These are phyloP conservation scores for Melanotaenia pygmaea DNA, from an alignment of 2,797 vertebrate species.

Conservation along the genomic window DNA sequence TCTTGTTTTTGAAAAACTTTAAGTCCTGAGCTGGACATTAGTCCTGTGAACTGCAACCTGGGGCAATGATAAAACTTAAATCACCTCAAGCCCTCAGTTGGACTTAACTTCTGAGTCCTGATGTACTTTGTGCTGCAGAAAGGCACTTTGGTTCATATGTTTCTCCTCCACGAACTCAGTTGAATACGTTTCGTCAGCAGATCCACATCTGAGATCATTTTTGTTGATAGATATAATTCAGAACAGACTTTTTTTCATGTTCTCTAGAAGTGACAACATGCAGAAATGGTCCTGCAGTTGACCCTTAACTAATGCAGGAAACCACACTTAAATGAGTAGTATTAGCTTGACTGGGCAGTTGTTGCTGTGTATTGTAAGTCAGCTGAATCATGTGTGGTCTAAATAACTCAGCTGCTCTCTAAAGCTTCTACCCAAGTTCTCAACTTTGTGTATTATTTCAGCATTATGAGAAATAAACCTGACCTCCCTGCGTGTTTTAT, in stretches of 20 bases:
- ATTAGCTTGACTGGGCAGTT: neutral
- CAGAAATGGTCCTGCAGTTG: conserved; percentile 1
- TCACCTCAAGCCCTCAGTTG: neutral
- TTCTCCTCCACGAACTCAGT: conserved; percentile 32
- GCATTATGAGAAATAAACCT: neutral
- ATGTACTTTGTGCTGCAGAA: conserved; percentile 18
- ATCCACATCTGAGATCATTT: conserved; percentile 41
- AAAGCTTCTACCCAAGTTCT: neutral
- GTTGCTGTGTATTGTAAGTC: neutral
- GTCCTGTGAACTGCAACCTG: conserved; percentile 18
- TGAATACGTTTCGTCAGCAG: conserved; percentile 6
- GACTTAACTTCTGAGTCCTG: neutral
- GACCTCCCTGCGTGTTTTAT: conserved; percentile 31
- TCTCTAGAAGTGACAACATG: conserved; percentile 2
- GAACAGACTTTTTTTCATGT: conserved; percentile 3
- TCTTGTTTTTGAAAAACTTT: conserved; percentile 15
- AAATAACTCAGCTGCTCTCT: conserved; percentile 16
- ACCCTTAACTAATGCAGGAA: neutral
- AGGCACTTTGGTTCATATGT: conserved; percentile 25
- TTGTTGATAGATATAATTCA: conserved; percentile 28
- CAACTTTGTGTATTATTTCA: neutral
- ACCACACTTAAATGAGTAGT: neutral
- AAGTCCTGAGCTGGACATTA: conserved; percentile 24
- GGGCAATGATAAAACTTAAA: conserved; percentile 7
- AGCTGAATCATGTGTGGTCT: neutral